phyloP scores from a whole-genome alignment of 2,113 vertebrate species.

The Rattus norvegicus region DNA sequence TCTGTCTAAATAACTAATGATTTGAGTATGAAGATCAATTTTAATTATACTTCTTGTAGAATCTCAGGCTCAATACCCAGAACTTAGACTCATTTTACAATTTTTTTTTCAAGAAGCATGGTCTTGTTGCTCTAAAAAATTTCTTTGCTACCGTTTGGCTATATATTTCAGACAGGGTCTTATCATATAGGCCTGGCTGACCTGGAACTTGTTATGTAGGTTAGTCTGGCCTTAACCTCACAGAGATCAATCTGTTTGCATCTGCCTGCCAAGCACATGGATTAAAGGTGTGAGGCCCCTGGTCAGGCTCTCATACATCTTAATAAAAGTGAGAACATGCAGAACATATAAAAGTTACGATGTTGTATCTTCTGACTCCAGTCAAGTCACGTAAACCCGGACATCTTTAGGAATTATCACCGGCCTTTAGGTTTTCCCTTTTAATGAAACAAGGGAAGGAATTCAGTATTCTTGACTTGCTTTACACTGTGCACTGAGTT shows the following conservation, averaged over 20 bases:
- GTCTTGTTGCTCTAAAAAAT: background rate
- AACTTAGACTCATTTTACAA: background rate
- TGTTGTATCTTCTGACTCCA: background rate
- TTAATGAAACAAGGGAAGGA: background rate
- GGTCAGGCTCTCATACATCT: background rate
- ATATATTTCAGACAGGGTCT: background rate
- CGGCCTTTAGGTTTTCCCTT: background rate
- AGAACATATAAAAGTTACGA: background rate
- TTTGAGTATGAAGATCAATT: background rate
- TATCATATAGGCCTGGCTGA: background rate
- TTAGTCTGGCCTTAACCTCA: background rate
- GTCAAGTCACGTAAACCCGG: background rate
- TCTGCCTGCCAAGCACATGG: background rate
- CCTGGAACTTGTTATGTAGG: background rate
- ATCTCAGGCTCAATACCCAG: background rate
- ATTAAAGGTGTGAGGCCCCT: background rate
- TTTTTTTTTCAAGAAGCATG: background rate
- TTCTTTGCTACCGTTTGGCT: background rate
- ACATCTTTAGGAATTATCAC: background rate
- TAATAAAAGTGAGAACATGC: slow-evolving; percentile 6
- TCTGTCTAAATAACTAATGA: background rate
- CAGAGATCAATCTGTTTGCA: background rate
- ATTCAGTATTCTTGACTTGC: background rate
- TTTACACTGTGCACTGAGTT: background rate
- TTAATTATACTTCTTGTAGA: slow-evolving; percentile 28